Evolutionary conservation across 2,888 invertebrate genomes (phyloP), one percentile per base, ranked within the genome.

Genomic region (Pasiphila rectangulata): DNA sequence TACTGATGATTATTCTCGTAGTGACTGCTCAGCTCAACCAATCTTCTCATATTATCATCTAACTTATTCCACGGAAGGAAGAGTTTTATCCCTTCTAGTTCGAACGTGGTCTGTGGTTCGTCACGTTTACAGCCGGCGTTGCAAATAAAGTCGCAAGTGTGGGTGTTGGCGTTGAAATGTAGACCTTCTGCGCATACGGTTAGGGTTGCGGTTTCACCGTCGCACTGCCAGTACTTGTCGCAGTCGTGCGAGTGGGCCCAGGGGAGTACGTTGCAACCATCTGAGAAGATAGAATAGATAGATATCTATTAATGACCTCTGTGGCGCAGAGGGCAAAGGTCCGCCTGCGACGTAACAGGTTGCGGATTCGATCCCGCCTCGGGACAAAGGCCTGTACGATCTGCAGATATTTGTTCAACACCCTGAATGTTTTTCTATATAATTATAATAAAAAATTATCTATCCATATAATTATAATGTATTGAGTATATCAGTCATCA

Each of bases 171-270:
- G 38, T 87, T 87, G 68, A 83, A 88, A 38, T 77, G 70, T 2
- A 88, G 64, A 10, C 87, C 87, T 59, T 80, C 77, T 1, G 83
- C 55, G 52, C 87, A 88, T 0, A 59, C 49, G 0, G 63, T 61
- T 15, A 82, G 19, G 9, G 69, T 59, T 1, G 71, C 58, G 0
- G 46, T 44, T 0, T 66, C 41, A 0, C 76, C 79, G 2, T 72
- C 63, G 35, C 87, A 88, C 0, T 63, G 51, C 75, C 78, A 87
- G 69, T 67, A 87, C 36, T 85, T 86, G 52, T 85, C 80, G 27
- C 87, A 85, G 13, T 80, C 79, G 0, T 58, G 68, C 2, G 69
- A 72, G 34, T 86, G 82, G 0, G 75, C 69, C 84, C 85, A 87
- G 0, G 83, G 79, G 0, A 67, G 60, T 1, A 75, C 54, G 46